A percentile compares a stretch with the other conserved stretches of the same genome.
These are phyloP conservation scores for Melanotaenia maccullochi DNA, from an alignment of 2,797 vertebrate genomes.

Conservation along the genomic window DNA sequence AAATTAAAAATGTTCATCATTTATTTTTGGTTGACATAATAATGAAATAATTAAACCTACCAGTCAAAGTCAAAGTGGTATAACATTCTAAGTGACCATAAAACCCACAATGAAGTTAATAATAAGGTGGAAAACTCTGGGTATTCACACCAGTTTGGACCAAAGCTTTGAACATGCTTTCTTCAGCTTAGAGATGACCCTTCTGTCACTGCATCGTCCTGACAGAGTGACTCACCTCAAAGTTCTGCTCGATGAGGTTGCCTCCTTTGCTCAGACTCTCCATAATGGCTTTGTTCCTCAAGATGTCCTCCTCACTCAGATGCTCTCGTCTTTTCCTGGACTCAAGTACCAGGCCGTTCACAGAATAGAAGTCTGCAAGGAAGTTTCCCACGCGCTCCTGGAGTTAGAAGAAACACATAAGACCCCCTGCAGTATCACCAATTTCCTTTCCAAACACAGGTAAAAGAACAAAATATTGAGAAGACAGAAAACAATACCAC, in stretches of 20 bases:
- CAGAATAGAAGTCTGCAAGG: constrained; percentile 95
- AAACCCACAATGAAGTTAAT: not conserved
- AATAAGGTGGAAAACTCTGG: not conserved
- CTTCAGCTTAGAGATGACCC: not conserved
- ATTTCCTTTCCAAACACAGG: constrained; percentile 40
- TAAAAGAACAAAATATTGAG: constrained; percentile 4
- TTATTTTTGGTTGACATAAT: not conserved
- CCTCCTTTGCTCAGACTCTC: constrained; percentile 99
- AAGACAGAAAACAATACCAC: constrained; percentile 19
- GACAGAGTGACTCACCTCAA: constrained; percentile 85
- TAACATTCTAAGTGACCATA: not conserved
- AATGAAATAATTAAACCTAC: not conserved
- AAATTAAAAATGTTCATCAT: not conserved
- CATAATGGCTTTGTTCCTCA: constrained; percentile 99
- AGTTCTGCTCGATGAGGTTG: constrained; percentile 95
- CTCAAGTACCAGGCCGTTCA: constrained; percentile 96
- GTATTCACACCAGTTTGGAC: not conserved
- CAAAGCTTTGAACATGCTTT: not conserved
- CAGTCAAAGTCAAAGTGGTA: not conserved
- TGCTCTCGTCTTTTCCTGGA: constrained; percentile 97
- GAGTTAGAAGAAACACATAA: constrained; percentile 40
- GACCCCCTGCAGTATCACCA: constrained; percentile 13
- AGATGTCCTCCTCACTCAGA: constrained; percentile 97
- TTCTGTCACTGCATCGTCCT: not conserved
- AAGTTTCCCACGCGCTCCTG: constrained; percentile 98